phyloP scores from a whole-genome alignment of 2,113 vertebrate species.

The Triplophysa siluroides region DNA sequence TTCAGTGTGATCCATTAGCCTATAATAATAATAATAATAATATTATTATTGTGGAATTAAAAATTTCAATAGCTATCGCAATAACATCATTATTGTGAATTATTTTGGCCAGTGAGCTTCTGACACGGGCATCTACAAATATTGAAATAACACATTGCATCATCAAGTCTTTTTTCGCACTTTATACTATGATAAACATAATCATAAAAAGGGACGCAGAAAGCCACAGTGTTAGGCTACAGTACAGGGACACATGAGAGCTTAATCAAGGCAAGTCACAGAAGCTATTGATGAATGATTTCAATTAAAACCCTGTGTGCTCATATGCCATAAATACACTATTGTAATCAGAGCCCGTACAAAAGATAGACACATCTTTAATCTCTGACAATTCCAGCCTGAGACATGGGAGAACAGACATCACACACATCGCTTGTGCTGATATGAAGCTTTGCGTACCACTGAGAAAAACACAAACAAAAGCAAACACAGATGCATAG shows the following conservation, averaged over 20 bases:
- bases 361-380: constrained; percentile 41
- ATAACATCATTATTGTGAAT: no score
- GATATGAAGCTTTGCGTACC: constrained; percentile 21
- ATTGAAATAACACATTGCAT: background rate
- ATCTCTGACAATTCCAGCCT: constrained; percentile 31
- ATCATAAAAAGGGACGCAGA: background rate
- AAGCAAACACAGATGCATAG: background rate
- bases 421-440: constrained; percentile 17
- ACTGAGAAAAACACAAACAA: constrained; percentile 12
- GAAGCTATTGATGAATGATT: constrained; percentile 28
- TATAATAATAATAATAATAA: no score
- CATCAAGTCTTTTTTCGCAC: background rate
- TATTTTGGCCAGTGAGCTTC: background rate
- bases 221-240: background rate
- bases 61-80: no score
- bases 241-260: constrained; percentile 10
- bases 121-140: background rate
- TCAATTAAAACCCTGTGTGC: constrained; percentile 28
- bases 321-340: constrained; percentile 40
- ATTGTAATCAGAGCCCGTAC: constrained; percentile 40
- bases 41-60: no score
- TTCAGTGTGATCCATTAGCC: no score
- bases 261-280: constrained; percentile 24
- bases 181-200: background rate
- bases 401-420: constrained; percentile 23